Evolutionary conservation across 1,140 invertebrate genomes (phyloP), one percentile per base, ranked within the genome.

Genomic region (Lasaia peninsularis): DNA sequence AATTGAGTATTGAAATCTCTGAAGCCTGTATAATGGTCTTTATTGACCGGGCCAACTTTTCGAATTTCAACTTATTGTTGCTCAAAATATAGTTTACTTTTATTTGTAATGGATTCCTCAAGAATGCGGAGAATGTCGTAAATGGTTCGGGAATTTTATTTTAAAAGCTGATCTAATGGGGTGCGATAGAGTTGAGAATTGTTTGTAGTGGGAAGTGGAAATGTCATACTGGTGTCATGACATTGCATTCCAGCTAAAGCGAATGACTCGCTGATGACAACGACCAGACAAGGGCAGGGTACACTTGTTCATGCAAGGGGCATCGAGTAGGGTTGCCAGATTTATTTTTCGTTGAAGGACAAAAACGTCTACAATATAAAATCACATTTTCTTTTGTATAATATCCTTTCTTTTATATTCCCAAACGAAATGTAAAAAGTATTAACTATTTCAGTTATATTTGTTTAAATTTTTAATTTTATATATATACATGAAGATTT

Each of bases 251-350:
- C 79, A 72, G 69, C 63, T 74, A 71, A 72, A 82, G 84, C 81
- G 79, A 87, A 86, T 81, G 80, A 86, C 84, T 84, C 68, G 55
- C 60, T 65, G 73, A 80, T 84, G 84, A 86, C 81, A 87, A 80
- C 77, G 82, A 57, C 85, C 85, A 86, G 85, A 88, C 85, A 88
- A 88, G 85, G 85, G 78, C 81, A 85, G 57, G 40, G 40, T 60
- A 16, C 63, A 72, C 68, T 77, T 73, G 78, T 65, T 63, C 65
- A 75, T 74, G 67, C 73, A 61, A 69, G 65, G 63, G 8, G 69
- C 67, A 71, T 72, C 68, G 66, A 63, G 62, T 73, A 48, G 40
- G 16, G 40, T 21, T 48, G 18, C 2, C 40, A 48, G 1, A 48
- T 20, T 11, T 44, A 2, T 1, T 11, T 1, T 18, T 28, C 8